Conservation (phyloP, 2,888 invertebrate genomes). For the Proisotoma minuta region DNA sequence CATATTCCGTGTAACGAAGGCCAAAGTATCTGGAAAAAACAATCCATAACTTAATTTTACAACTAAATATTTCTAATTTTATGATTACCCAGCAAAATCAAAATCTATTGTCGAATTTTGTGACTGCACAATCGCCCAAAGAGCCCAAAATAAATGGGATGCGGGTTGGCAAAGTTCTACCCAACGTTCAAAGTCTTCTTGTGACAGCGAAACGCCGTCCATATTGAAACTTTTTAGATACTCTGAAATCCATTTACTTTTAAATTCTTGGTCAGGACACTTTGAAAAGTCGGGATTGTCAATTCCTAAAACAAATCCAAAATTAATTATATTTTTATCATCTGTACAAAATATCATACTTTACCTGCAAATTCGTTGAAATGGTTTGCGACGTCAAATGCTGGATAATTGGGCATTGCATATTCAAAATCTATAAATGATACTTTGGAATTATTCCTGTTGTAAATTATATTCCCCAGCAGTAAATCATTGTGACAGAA, state of each 20-base stretch:
- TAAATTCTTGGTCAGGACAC: conserved; percentile 75
- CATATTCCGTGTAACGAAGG: conserved; percentile 29
- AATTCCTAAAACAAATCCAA: too few species aligned
- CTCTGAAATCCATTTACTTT: conserved; percentile 69
- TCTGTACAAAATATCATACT: conserved; percentile 34
- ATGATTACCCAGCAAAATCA: conserved; percentile 77
- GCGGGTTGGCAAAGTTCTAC: conserved; percentile 40
- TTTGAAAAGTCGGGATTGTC: conserved; percentile 61
- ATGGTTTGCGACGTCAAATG: conserved; percentile 95
- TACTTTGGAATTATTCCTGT: conserved; percentile 63
- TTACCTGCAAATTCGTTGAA: conserved; percentile 94
- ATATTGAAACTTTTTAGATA: conserved; percentile 65
- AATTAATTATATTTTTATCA: too few species aligned
- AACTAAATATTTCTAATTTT: not conserved
- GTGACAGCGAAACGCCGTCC: not conserved
- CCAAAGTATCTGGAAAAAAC: conserved; percentile 23
- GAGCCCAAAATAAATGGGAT: conserved; percentile 83
- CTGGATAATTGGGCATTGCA: conserved; percentile 86
- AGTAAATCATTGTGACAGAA: conserved; percentile 97
- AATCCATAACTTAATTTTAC: not conserved
- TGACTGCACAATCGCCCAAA: conserved; percentile 87
- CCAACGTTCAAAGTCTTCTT: conserved; percentile 38
- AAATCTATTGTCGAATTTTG: conserved; percentile 84
- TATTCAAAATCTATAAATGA: conserved; percentile 98
- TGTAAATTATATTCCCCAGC: conserved; percentile 86